A percentile compares a stretch with the other conserved stretches of the same genome.
phyloP scores from a whole-genome alignment of 1,140 invertebrate species.

The Vanessa atalanta region DNA sequence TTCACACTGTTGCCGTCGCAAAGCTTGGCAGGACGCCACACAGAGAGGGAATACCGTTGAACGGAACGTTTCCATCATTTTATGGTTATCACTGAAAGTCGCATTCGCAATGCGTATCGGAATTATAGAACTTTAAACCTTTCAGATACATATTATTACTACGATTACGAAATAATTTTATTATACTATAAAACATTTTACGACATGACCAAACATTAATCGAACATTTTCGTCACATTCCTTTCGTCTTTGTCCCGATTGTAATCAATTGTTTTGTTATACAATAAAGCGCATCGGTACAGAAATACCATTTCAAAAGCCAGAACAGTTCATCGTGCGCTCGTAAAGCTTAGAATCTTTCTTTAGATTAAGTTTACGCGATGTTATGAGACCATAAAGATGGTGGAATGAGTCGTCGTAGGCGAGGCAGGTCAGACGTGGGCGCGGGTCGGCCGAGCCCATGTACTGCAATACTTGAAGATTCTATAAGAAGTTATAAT shows the following conservation, averaged over 20 bases:
- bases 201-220: slow-evolving; percentile 10
- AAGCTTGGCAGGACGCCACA: slow-evolving; percentile 58
- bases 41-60: slow-evolving; percentile 37
- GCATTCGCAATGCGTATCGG: neutral
- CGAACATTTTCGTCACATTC: slow-evolving; percentile 8
- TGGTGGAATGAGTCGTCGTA: slow-evolving; percentile 44
- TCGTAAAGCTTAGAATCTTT: slow-evolving; percentile 65
- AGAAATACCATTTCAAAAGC: slow-evolving; percentile 34
- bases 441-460: slow-evolving; percentile 50
- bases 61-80: slow-evolving; percentile 54
- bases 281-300: slow-evolving; percentile 29
- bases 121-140: neutral
- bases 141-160: neutral
- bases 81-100: slow-evolving; percentile 11
- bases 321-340: slow-evolving; percentile 37
- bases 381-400: slow-evolving; percentile 62
- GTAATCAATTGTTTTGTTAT: slow-evolving; percentile 12
- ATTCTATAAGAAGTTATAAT: slow-evolving; percentile 13
- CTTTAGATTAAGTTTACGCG: slow-evolving; percentile 60
- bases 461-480: slow-evolving; percentile 22
- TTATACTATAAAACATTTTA: slow-evolving; percentile 13
- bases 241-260: neutral
- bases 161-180: neutral
- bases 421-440: slow-evolving; percentile 57
- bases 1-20: slow-evolving; percentile 28